Evolutionary conservation across 2,888 invertebrate genomes (phyloP).

Genomic region (Synanthedon andrenaeformis): DNA sequence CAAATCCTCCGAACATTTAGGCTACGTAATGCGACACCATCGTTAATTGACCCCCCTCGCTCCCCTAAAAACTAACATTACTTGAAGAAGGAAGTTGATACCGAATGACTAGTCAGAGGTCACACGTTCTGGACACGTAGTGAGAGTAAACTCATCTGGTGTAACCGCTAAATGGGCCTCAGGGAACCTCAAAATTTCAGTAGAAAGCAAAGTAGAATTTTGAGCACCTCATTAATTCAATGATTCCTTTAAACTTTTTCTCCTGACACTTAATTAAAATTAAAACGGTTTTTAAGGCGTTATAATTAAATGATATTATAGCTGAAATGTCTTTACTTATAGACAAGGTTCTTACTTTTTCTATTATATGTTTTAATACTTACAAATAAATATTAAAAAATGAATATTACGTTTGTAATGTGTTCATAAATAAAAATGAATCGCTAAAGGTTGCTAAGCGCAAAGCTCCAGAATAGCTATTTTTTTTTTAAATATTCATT

Average conservation of each 20-base stretch:
- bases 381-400: not conserved
- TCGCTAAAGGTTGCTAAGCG: no score
- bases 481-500: no score
- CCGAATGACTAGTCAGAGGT: slow-evolving; percentile 4
- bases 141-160: slow-evolving; percentile 10
- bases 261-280: slow-evolving; percentile 27
- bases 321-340: not conserved
- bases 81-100: not conserved
- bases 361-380: not conserved
- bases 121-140: slow-evolving; percentile 4
- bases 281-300: slow-evolving; percentile 10
- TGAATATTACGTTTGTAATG: not conserved
- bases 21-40: slow-evolving; percentile 4
- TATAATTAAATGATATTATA: not conserved
- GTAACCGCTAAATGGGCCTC: slow-evolving; percentile 13
- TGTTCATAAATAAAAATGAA: no score
- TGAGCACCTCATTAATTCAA: slow-evolving; percentile 36
- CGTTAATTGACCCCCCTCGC: slow-evolving; percentile 4
- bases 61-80: slow-evolving; percentile 1
- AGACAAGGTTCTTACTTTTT: not conserved
- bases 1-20: slow-evolving; percentile 4
- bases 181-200: slow-evolving; percentile 21
- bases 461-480: no score
- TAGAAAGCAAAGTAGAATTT: slow-evolving; percentile 17
- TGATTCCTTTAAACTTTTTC: slow-evolving; percentile 30